Conservation (phyloP, 2,113 vertebrate species). For the Polyodon spathula region DNA sequence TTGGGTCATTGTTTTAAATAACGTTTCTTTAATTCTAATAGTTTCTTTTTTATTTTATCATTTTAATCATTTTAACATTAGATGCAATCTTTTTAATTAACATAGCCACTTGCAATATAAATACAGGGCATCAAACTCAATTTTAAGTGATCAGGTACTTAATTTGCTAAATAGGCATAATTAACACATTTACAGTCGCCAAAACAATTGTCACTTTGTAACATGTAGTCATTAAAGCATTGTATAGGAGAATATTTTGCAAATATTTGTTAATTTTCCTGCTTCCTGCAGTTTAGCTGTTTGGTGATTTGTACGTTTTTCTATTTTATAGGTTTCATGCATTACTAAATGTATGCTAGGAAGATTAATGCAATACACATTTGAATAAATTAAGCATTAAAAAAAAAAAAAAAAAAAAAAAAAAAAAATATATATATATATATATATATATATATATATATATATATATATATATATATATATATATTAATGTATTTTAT, state of each 20-base stretch:
- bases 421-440: too few relatives aligned
- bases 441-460: too few relatives aligned
- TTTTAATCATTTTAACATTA: background rate
- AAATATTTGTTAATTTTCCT: slow-evolving; percentile 19
- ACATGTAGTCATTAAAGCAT: slow-evolving; percentile 16
- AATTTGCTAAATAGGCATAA: slow-evolving; percentile 16
- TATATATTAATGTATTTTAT: background rate
- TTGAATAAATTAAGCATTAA: slow-evolving; percentile 3
- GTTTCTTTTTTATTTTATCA: too few relatives aligned
- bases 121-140: slow-evolving; percentile 1
- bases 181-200: slow-evolving; percentile 4
- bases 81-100: background rate
- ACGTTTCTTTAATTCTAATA: too few relatives aligned
- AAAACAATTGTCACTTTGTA: slow-evolving; percentile 3
- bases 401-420: too few relatives aligned
- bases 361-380: slow-evolving; percentile 2
- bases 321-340: slow-evolving; percentile 6
- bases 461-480: too few relatives aligned
- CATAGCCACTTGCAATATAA: slow-evolving; percentile 1
- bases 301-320: slow-evolving; percentile 24
- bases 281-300: slow-evolving; percentile 14
- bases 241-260: slow-evolving; percentile 12
- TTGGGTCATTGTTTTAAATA: too few relatives aligned
- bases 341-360: slow-evolving; percentile 4
- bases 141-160: slow-evolving; percentile 11